These are phyloP conservation scores for Orientallactaga sibirica DNA, from an alignment of 2,797 vertebrate species.

Conservation along the genomic window DNA sequence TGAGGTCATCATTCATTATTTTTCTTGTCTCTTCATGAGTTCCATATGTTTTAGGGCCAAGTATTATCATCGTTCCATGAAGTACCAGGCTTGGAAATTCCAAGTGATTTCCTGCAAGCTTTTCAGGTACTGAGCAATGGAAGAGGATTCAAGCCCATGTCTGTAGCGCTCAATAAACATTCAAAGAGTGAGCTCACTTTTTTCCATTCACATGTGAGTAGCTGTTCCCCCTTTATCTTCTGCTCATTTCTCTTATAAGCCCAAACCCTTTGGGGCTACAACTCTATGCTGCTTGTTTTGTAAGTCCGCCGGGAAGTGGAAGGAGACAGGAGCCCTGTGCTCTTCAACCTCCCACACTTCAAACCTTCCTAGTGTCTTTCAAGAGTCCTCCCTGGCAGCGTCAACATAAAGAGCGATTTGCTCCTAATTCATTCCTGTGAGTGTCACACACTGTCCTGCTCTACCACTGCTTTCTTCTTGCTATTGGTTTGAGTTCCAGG, in stretches of 20 bases:
- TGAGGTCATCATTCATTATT: neutral
- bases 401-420: neutral
- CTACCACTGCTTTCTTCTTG: neutral
- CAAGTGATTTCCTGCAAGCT: neutral
- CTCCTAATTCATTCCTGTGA: neutral
- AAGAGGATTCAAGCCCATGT: neutral
- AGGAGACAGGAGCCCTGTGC: neutral
- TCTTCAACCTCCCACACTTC: neutral
- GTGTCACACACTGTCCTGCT: accelerated
- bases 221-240: neutral
- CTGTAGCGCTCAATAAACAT: neutral
- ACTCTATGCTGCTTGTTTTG: neutral
- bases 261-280: neutral
- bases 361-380: neutral
- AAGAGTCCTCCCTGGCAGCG: neutral
- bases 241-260: neutral
- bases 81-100: neutral
- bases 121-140: neutral
- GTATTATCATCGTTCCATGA: neutral
- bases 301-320: neutral
- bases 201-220: neutral
- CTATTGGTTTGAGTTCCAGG: neutral
- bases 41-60: neutral
- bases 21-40: neutral
- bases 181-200: neutral